Base-by-base conservation (phyloP, 2,797 vertebrate species). In the Epinephelus awoara region DNA sequence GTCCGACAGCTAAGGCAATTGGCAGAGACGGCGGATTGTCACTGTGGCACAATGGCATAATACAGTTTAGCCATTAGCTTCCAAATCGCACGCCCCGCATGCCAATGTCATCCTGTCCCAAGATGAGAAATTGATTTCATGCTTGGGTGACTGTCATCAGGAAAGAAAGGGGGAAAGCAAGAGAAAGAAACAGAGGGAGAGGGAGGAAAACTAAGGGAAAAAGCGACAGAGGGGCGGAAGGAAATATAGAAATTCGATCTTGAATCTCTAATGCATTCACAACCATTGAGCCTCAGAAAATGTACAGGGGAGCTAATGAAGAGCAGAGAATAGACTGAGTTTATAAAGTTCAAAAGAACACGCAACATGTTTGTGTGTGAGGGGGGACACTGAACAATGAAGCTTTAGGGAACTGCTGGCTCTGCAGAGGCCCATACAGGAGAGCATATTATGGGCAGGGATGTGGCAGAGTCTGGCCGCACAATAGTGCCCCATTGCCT, bases 41-140 rank as follows among this genome's bases (percentile, higher is more conserved):
- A 62, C 54, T 79, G 70, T 46, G 34, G 64, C 65, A 40, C 34
- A 55, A 57, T 83, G 56, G 51, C 62, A 72, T 81, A 64, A 85
- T 89, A 90, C 81, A 77, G 72, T 80, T 89, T 80, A 89, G 75
- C 76, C 68, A 85, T 90, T 81, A 87, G 87, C 72, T 71, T 83
- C 84, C 74, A 82, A 77, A 88, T 86, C n/a, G 40, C 63, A 83
- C n/a, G 15, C 38, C 75, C 76, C 6, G 40, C 82, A 85, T 86
- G 85, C 85, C 85, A 91, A 90, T 90, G 87, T 89, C 88, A 92
- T 87, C 75, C 75, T 64, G 80, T 89, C 85, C 88, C 73, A 76
- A 81, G 80, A 90, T 86, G 86, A 87, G 82, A 89, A 89, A 88
- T 85, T 82, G 90, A 94, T 93, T 93, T 91, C 89, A 91, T 80